These are phyloP conservation scores for Leptarthrus brevirostris DNA, from an alignment of 2,888 invertebrate species.

Conservation along the genomic window DNA sequence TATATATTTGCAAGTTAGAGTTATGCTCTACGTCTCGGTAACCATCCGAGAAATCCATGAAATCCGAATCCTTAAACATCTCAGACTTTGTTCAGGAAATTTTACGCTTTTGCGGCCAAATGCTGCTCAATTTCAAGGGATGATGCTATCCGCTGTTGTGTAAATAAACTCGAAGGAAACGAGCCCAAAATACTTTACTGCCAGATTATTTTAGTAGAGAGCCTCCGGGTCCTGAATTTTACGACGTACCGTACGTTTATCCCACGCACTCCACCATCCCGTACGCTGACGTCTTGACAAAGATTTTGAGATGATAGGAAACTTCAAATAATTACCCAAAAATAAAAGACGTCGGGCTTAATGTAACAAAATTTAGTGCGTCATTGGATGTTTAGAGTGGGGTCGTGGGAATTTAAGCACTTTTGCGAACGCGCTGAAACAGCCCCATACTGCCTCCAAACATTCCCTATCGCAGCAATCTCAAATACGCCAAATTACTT, in stretches of 20 bases:
- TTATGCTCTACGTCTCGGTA: too few species aligned
- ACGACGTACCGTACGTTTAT: slow-evolving; percentile 10
- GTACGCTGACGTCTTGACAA: background rate
- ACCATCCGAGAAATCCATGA: background rate
- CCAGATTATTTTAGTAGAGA: slow-evolving; percentile 10
- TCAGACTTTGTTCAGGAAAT: slow-evolving; percentile 3
- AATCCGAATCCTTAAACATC: background rate
- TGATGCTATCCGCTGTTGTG: slow-evolving; percentile 13
- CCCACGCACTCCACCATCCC: background rate
- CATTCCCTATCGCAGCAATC: background rate
- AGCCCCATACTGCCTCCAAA: background rate
- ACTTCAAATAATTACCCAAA: slow-evolving; percentile 26
- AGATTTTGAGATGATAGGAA: slow-evolving; percentile 5
- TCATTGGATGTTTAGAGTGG: background rate
- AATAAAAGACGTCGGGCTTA: slow-evolving; percentile 7
- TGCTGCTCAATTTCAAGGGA: slow-evolving; percentile 33
- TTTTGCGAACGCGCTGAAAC: background rate
- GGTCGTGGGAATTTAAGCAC: background rate
- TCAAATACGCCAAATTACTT: slow-evolving; percentile 34
- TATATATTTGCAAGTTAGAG: background rate
- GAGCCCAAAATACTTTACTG: slow-evolving; percentile 12
- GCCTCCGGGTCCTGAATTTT: background rate
- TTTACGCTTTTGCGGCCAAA: slow-evolving; percentile 36
- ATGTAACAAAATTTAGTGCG: background rate
- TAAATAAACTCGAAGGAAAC: slow-evolving; percentile 9